phyloP scores from a whole-genome alignment of 2,888 invertebrate genomes.

The Cetonia aurata region DNA sequence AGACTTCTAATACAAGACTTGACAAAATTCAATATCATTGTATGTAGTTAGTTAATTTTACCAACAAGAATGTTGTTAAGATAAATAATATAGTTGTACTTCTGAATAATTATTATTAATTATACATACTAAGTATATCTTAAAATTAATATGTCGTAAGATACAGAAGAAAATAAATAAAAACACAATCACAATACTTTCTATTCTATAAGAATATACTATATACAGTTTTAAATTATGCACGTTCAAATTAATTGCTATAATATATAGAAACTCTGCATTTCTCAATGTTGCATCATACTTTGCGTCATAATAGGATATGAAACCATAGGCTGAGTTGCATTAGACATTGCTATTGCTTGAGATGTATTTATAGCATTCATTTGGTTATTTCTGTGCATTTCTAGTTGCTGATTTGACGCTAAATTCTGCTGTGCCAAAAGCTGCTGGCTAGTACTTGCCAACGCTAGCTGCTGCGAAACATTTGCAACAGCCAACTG shows the following conservation, averaged over 20 bases:
- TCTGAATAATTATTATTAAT: constrained; percentile 24
- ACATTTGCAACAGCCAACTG: constrained; percentile 59
- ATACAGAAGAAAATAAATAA: constrained; percentile 25
- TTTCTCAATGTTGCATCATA: constrained; percentile 58
- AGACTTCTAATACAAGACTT: constrained; percentile 12
- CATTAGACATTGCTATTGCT: constrained; percentile 72
- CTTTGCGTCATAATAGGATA: constrained; percentile 77
- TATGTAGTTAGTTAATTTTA: neutral
- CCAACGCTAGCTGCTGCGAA: constrained; percentile 60
- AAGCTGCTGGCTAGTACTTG: constrained; percentile 58
- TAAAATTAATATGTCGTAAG: constrained; percentile 14
- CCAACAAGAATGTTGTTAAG: constrained; percentile 1
- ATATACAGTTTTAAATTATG: constrained; percentile 27
- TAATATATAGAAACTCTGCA: constrained; percentile 23
- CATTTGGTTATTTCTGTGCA: constrained; percentile 62
- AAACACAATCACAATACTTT: constrained; percentile 37
- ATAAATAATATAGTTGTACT: constrained; percentile 36
- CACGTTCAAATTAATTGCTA: constrained; percentile 6
- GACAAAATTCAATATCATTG: constrained; percentile 4
- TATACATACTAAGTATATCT: constrained; percentile 17
- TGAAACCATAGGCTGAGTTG: constrained; percentile 74
- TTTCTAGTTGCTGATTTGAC: constrained; percentile 60
- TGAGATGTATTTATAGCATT: constrained; percentile 68
- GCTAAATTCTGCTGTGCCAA: constrained; percentile 61
- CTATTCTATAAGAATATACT: constrained; percentile 26